These are phyloP conservation scores for Pseudorectes ferrugineus DNA, from an alignment of 2,113 vertebrate genomes.

Conservation along the genomic window DNA sequence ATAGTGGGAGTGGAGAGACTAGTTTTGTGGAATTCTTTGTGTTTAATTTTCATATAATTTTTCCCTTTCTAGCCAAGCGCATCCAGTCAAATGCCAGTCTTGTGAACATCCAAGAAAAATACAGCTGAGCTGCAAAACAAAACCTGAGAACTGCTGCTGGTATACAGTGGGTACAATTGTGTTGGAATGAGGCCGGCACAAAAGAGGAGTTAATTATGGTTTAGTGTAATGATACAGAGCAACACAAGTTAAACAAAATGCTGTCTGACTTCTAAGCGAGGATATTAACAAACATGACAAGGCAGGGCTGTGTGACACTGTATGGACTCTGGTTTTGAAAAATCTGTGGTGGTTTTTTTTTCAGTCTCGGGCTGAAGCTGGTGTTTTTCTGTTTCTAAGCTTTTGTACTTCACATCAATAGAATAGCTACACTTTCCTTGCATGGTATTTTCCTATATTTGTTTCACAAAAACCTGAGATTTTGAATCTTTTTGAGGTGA, in stretches of 20 bases:
- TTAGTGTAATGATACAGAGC: conserved; percentile 61
- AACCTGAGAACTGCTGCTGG: conserved; percentile 57
- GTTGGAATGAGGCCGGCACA: conserved; percentile 64
- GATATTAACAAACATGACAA: conserved; percentile 61
- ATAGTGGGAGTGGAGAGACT: conserved; percentile 22
- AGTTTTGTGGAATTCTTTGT: conserved; percentile 42
- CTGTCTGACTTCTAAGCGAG: conserved; percentile 58
- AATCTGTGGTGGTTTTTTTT: neutral
- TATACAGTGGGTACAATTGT: conserved; percentile 65
- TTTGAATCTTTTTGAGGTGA: neutral
- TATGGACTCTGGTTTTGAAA: conserved; percentile 56
- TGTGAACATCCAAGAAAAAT: conserved; percentile 91
- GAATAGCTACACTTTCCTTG: neutral
- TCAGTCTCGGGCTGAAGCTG: neutral
- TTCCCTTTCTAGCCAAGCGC: conserved; percentile 84
- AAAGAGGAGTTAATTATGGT: conserved; percentile 67
- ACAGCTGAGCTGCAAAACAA: conserved; percentile 77
- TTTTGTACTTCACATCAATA: conserved; percentile 38
- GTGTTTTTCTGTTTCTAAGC: conserved; percentile 24
- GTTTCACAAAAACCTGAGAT: neutral
- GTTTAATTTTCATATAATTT: conserved; percentile 61
- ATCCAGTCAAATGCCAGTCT: conserved; percentile 85
- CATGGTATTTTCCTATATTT: neutral
- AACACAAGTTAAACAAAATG: conserved; percentile 67
- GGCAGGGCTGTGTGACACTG: conserved; percentile 39